Conservation (phyloP, 2,797 vertebrate species). For the Anolis apletophallus region DNA sequence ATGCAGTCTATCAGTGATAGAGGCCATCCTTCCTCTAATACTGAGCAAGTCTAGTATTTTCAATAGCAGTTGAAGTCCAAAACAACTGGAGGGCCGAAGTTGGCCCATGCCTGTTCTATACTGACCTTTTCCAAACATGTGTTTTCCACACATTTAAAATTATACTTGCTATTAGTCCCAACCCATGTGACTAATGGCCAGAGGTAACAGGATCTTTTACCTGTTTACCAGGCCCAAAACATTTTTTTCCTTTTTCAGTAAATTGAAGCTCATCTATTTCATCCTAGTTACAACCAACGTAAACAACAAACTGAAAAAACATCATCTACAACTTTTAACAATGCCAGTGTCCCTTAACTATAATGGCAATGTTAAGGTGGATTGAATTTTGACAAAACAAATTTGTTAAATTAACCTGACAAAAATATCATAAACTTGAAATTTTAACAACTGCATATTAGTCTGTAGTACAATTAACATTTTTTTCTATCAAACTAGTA, state of each 20-base stretch:
- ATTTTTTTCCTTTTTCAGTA: too few relatives aligned
- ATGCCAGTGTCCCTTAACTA: neutral
- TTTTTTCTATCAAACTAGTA: neutral
- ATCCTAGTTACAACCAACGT: neutral
- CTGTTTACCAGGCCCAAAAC: too few relatives aligned
- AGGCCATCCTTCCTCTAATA: neutral
- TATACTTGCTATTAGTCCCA: too few relatives aligned
- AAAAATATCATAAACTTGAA: neutral
- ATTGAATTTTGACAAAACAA: neutral
- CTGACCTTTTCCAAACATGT: too few relatives aligned
- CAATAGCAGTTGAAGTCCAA: too few relatives aligned
- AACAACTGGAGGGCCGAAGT: too few relatives aligned
- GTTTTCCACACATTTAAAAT: too few relatives aligned
- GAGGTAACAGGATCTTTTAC: too few relatives aligned
- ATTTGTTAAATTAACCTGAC: neutral
- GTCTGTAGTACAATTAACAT: neutral
- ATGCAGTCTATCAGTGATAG: neutral
- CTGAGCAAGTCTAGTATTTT: neutral
- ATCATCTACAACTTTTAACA: neutral
- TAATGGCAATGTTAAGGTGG: neutral
- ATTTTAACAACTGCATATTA: neutral
- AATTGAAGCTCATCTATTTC: neutral
- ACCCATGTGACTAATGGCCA: too few relatives aligned
- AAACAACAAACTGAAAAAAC: conserved; percentile 7
- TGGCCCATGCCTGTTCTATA: neutral